Conservation (phyloP, 23 tunicate species). For the Styela clava region DNA sequence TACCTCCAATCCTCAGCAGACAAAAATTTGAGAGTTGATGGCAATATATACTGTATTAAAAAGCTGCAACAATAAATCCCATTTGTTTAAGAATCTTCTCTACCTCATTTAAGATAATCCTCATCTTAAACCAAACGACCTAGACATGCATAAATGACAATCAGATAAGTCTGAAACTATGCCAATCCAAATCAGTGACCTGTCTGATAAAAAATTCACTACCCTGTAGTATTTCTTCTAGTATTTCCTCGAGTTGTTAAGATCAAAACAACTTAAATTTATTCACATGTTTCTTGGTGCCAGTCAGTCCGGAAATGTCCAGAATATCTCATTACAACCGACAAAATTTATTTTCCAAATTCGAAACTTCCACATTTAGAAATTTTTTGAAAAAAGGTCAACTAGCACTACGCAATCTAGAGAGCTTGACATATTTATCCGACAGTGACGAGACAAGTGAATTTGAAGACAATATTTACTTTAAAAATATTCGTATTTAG, state of each 20-base stretch:
- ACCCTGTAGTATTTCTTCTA: neutral
- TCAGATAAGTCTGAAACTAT: too few species aligned
- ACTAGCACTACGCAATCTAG: neutral
- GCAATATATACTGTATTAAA: too few species aligned
- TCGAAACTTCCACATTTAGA: neutral
- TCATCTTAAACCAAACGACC: too few species aligned
- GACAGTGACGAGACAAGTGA: neutral
- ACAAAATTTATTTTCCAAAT: too few species aligned
- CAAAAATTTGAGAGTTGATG: too few species aligned
- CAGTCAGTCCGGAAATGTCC: neutral
- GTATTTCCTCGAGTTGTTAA: neutral
- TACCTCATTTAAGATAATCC: too few species aligned
- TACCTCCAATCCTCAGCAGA: too few species aligned
- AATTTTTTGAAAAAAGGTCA: neutral
- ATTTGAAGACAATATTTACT: too few species aligned
- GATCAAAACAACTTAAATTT: neutral
- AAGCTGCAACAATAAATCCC: too few species aligned
- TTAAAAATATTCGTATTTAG: too few species aligned
- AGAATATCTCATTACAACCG: neutral
- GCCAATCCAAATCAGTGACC: neutral
- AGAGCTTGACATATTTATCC: neutral
- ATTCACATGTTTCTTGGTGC: neutral
- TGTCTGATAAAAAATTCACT: neutral
- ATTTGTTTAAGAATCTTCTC: too few species aligned
- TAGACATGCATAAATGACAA: too few species aligned